These are phyloP conservation scores for Andrena flavipes DNA, from an alignment of 2,888 invertebrate genomes.

Conservation along the genomic window DNA sequence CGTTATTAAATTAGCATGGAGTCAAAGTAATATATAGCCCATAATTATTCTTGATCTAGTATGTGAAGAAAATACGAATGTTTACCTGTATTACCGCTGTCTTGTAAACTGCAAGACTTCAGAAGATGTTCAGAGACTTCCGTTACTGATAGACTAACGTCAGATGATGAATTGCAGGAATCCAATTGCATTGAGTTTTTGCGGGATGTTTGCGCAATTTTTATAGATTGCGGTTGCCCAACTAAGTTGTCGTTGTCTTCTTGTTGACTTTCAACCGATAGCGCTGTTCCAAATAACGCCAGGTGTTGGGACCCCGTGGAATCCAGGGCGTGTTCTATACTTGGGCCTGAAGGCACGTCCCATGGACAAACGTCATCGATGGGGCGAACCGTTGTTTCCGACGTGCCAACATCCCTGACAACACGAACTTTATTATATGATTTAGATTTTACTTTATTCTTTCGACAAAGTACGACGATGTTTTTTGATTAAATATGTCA, in stretches of 20 bases:
- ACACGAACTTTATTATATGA: slow-evolving; percentile 83
- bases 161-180: slow-evolving; percentile 91
- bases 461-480: slow-evolving; percentile 47
- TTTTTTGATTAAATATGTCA: slow-evolving; percentile 23
- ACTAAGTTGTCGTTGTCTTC: slow-evolving; percentile 43
- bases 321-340: slow-evolving; percentile 71
- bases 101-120: slow-evolving; percentile 87
- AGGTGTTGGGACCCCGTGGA: slow-evolving; percentile 36
- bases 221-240: slow-evolving; percentile 63
- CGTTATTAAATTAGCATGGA: too few species aligned
- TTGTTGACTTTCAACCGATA: slow-evolving; percentile 73
- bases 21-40: too few species aligned
- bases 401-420: slow-evolving; percentile 82
- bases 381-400: slow-evolving; percentile 81
- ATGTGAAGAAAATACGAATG: not conserved
- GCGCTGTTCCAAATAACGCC: slow-evolving; percentile 68
- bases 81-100: slow-evolving; percentile 86
- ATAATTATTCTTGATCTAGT: too few species aligned
- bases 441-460: slow-evolving; percentile 75
- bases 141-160: slow-evolving; percentile 87
- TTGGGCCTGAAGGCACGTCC: slow-evolving; percentile 84
- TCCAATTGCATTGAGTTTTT: slow-evolving; percentile 90
- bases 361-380: slow-evolving; percentile 88
- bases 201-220: slow-evolving; percentile 82
- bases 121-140: slow-evolving; percentile 88